phyloP scores from a whole-genome alignment of 2,113 vertebrate species.

The Felis catus region F.catus_Fca126_mat1.0 CM031418.1:71494501-71495000 shows the following conservation, averaged over 20 bases:
- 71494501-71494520: not conserved
- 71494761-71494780: not conserved
- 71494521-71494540: not conserved
- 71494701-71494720: slow-evolving; percentile 16
- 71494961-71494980: slow-evolving; percentile 18
- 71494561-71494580: not conserved
- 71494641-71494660: not conserved
- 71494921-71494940: not conserved
- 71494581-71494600: not conserved
- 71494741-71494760: not conserved
- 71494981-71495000: not conserved
- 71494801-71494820: not conserved
- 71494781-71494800: not conserved
- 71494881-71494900: slow-evolving; percentile 2
- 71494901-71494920: slow-evolving; percentile 9
- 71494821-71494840: not conserved
- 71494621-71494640: not conserved
- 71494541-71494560: not conserved
- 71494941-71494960: slow-evolving; percentile 4
- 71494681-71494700: not conserved
- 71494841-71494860: not conserved
- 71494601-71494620: not conserved
- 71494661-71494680: not conserved
- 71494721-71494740: not conserved
- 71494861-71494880: not conserved